phyloP scores from a whole-genome alignment of 2,888 invertebrate species.

The Mesorhabditis spiculigera region DNA sequence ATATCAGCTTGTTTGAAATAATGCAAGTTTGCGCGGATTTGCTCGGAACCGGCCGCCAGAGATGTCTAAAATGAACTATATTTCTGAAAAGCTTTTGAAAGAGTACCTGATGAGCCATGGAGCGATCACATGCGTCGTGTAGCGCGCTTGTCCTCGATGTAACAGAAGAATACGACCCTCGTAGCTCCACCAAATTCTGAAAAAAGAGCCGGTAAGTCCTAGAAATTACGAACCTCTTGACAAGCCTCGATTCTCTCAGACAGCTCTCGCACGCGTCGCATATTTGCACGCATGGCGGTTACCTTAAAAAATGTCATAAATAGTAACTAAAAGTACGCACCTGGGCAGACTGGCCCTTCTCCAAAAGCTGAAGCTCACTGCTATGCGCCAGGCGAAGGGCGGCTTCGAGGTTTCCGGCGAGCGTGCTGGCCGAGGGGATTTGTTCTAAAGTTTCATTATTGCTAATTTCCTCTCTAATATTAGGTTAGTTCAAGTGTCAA shows the following conservation, averaged over 20 bases:
- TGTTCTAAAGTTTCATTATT: background rate
- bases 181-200: slow-evolving; percentile 47
- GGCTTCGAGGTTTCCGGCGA: slow-evolving; percentile 7
- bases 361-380: slow-evolving; percentile 15
- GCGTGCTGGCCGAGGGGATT: no score
- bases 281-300: slow-evolving; percentile 30
- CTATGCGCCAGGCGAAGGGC: slow-evolving; percentile 12
- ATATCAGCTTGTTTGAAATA: slow-evolving; percentile 56
- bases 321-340: background rate
- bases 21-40: slow-evolving; percentile 53
- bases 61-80: slow-evolving; percentile 26
- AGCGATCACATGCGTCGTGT: slow-evolving; percentile 55
- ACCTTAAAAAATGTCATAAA: slow-evolving; percentile 18
- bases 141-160: slow-evolving; percentile 52
- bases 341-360: slow-evolving; percentile 12
- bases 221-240: slow-evolving; percentile 18
- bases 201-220: slow-evolving; percentile 7
- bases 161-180: slow-evolving; percentile 44
- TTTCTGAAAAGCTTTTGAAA: background rate
- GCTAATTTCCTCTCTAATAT: background rate
- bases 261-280: slow-evolving; percentile 24
- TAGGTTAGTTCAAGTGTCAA: background rate
- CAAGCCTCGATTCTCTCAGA: slow-evolving; percentile 28
- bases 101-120: slow-evolving; percentile 43
- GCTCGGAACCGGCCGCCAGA: slow-evolving; percentile 51